Conservation (phyloP, 2,888 invertebrate species). For the Parelbella ahira region DNA sequence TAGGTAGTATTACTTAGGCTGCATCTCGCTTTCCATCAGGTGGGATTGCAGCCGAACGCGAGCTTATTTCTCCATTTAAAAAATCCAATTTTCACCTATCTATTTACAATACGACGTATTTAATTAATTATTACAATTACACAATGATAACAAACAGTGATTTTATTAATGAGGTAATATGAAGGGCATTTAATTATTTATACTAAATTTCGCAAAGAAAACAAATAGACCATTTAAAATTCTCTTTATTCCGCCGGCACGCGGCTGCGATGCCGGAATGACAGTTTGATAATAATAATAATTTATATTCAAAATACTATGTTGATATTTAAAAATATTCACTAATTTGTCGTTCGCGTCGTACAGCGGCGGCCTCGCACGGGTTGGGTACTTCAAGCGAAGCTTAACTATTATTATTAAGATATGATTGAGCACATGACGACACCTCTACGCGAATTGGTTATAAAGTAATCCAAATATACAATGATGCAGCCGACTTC, state of each 20-base stretch:
- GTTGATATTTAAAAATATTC: constrained; percentile 9
- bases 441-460: constrained; percentile 16
- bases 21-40: no score
- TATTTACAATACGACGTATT: no score
- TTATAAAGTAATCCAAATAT: neutral
- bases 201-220: no score
- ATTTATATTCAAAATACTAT: constrained; percentile 16
- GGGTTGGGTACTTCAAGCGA: constrained; percentile 18
- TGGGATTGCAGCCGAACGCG: no score
- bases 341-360: constrained; percentile 11
- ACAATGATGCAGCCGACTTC: no score
- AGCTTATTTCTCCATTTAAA: no score
- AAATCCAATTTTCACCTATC: no score
- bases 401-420: constrained; percentile 11
- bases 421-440: constrained; percentile 12
- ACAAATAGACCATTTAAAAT: constrained; percentile 49
- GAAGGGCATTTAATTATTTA: no score
- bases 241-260: constrained; percentile 54
- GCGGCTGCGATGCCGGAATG: constrained; percentile 19
- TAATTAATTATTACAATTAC: no score
- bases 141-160: no score
- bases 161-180: no score
- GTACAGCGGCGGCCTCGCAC: constrained; percentile 23
- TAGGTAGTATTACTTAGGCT: no score
- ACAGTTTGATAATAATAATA: constrained; percentile 6